Conservation (phyloP, 2,888 invertebrate genomes). For the Desoria tigrina region DNA sequence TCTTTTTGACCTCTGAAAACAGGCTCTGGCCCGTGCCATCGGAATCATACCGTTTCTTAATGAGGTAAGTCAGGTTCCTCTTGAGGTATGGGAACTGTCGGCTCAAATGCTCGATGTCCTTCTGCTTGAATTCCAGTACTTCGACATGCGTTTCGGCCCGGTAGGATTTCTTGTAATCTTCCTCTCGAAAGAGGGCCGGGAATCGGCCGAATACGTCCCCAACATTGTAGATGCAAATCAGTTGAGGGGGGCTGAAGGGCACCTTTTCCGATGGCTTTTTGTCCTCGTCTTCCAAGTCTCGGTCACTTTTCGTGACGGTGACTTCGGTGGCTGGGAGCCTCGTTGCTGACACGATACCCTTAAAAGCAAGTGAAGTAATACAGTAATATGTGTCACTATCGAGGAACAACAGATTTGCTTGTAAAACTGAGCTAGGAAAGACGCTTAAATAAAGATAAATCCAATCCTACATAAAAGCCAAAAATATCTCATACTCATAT, state of each 20-base stretch:
- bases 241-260: neutral
- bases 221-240: slow-evolving; percentile 35
- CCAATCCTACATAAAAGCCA: too few species aligned
- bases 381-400: too few species aligned
- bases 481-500: too few species aligned
- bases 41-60: slow-evolving; percentile 21
- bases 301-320: slow-evolving; percentile 20
- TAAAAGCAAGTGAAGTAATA: too few species aligned
- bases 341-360: neutral
- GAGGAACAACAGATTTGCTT: too few species aligned
- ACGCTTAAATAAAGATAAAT: too few species aligned
- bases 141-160: slow-evolving; percentile 44
- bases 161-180: slow-evolving; percentile 44
- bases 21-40: neutral
- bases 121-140: slow-evolving; percentile 39
- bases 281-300: neutral
- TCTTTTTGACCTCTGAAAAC: slow-evolving; percentile 3
- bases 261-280: neutral
- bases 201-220: slow-evolving; percentile 46
- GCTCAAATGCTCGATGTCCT: slow-evolving; percentile 37
- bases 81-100: slow-evolving; percentile 27
- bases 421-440: too few species aligned
- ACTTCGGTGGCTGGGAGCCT: neutral
- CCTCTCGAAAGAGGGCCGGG: slow-evolving; percentile 41
- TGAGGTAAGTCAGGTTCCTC: slow-evolving; percentile 12